Conservation (phyloP, 2,797 vertebrate species). For the Fundulus diaphanus region DNA sequence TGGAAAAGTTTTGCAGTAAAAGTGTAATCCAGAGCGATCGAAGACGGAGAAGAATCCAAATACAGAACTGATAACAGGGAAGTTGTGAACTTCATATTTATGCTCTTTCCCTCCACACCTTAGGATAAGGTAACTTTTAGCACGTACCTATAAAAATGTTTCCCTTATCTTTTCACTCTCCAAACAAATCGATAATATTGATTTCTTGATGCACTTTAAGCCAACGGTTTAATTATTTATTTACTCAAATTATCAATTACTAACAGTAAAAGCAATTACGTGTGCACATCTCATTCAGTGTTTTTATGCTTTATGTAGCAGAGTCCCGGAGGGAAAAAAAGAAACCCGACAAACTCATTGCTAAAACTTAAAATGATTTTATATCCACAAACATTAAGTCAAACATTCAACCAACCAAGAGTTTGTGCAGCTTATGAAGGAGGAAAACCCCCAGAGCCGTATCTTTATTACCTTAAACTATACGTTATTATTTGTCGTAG, state of each 20-base stretch:
- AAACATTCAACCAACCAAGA: not conserved
- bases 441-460: not conserved
- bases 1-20: too few relatives aligned
- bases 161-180: conserved; percentile 5
- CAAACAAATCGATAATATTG: conserved; percentile 27
- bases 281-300: not conserved
- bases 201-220: conserved; percentile 17
- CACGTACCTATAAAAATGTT: not conserved
- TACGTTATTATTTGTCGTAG: accelerated
- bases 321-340: not conserved
- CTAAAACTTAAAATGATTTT: not conserved
- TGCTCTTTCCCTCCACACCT: not conserved
- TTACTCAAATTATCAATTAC: conserved; percentile 28
- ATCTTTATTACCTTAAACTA: not conserved
- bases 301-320: not conserved
- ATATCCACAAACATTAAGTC: not conserved
- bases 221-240: conserved; percentile 55
- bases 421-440: too few relatives aligned
- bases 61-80: not conserved
- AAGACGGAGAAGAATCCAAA: too few relatives aligned
- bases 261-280: conserved; percentile 20
- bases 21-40: too few relatives aligned
- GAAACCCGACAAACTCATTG: not conserved
- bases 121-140: not conserved
- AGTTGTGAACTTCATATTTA: not conserved